These are phyloP conservation scores for Mastomys coucha DNA, from an alignment of 2,113 vertebrate genomes.

Conservation along the genomic window DNA sequence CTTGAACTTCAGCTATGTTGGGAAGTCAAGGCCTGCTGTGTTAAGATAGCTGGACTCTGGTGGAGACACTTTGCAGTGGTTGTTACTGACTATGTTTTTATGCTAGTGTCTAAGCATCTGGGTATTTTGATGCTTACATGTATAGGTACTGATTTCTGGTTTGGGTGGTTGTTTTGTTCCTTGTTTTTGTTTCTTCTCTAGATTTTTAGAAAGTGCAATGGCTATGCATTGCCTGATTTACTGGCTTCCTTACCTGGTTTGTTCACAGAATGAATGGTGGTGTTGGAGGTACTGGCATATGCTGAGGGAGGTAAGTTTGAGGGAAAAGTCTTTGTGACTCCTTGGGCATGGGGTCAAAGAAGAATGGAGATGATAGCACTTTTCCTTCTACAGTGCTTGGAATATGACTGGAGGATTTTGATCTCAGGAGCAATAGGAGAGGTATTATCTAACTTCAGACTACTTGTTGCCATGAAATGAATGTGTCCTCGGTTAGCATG, in stretches of 20 bases:
- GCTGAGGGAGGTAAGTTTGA: background rate
- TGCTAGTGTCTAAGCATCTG: background rate
- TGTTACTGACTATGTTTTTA: background rate
- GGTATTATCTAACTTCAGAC: background rate
- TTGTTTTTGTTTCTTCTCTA: background rate
- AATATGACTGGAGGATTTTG: background rate
- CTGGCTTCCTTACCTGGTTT: background rate
- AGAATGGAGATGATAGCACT: background rate
- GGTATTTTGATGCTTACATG: background rate
- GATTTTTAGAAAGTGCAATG: background rate
- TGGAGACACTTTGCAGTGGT: background rate
- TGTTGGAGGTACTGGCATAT: background rate
- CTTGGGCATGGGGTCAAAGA: background rate
- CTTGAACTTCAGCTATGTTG: background rate
- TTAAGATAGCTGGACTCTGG: background rate
- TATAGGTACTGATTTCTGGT: background rate
- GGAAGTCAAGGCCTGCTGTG: background rate
- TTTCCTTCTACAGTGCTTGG: background rate
- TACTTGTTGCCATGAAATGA: background rate
- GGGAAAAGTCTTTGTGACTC: background rate
- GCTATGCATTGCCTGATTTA: background rate
- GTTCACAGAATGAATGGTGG: background rate
- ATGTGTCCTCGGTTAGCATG: background rate
- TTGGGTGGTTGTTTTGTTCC: background rate
- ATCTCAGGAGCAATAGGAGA: background rate